A percentile compares a stretch with the other conserved stretches of the same genome.
These are phyloP conservation scores for Tetranychus truncatus DNA, from an alignment of 2,888 invertebrate genomes.

Conservation along the genomic window DNA sequence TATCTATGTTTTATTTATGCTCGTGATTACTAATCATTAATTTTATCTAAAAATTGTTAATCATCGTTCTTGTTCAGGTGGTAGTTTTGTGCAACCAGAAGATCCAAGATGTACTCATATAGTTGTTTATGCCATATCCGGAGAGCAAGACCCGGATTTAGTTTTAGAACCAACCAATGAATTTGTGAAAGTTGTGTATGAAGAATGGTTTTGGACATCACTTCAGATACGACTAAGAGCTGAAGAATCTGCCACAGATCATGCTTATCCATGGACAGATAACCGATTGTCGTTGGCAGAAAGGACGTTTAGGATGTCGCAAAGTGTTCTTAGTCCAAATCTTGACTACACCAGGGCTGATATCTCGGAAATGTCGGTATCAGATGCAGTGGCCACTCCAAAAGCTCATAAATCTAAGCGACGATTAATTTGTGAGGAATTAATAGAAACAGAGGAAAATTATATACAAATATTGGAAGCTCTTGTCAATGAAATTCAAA, in stretches of 20 bases:
- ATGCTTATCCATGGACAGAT: conserved; percentile 8
- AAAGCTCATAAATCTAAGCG: conserved; percentile 33
- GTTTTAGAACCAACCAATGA: not conserved
- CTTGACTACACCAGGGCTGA: conserved; percentile 8
- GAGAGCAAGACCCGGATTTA: conserved; percentile 5
- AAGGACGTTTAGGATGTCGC: not conserved
- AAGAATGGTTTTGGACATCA: conserved; percentile 21
- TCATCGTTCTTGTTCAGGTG: conserved; percentile 37
- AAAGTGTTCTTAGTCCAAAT: not conserved
- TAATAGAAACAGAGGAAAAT: conserved; percentile 89
- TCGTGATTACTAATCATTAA: not conserved
- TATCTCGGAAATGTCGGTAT: not conserved
- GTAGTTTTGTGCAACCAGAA: conserved; percentile 48
- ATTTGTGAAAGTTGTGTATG: conserved; percentile 8
- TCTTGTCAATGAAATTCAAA: conserved; percentile 47
- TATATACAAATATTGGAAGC: conserved; percentile 86
- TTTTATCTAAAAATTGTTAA: not conserved
- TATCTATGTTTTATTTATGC: not conserved
- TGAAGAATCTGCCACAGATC: conserved; percentile 16
- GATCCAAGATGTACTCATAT: conserved; percentile 76
- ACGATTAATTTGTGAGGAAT: conserved; percentile 69
- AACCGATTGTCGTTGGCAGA: not conserved
- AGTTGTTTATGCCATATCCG: conserved; percentile 40
- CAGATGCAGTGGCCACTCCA: not conserved
- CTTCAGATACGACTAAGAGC: conserved; percentile 15